Evolutionary conservation across 2,113 vertebrate genomes (phyloP).

Genomic region (Mobula hypostoma): DNA sequence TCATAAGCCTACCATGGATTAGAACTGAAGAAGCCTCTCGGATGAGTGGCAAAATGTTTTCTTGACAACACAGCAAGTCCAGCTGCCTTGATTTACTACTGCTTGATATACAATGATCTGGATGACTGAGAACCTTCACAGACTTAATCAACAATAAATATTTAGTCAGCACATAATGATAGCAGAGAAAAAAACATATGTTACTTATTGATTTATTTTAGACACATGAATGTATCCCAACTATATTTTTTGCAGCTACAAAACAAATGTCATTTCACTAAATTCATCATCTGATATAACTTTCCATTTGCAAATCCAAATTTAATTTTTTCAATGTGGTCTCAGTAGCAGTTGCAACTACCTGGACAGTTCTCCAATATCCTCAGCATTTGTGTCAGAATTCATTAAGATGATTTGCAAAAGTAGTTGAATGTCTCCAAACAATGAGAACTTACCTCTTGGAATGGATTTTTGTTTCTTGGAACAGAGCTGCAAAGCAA

Average conservation of each 20-base stretch:
- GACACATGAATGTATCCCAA: neutral
- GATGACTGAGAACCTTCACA: too few species aligned
- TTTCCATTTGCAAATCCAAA: neutral
- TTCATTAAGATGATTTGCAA: constrained; percentile 8
- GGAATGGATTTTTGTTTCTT: constrained; percentile 96
- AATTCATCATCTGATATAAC: neutral
- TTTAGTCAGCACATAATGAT: neutral
- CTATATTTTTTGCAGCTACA: neutral
- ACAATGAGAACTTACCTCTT: constrained; percentile 71
- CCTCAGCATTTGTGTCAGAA: neutral
- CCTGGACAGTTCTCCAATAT: neutral
- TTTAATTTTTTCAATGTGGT: constrained; percentile 9
- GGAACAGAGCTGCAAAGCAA: constrained; percentile 77
- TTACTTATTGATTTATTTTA: neutral
- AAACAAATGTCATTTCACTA: neutral
- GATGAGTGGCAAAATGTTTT: too few species aligned
- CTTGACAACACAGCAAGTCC: too few species aligned
- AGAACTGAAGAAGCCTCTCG: too few species aligned
- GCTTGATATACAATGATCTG: too few species aligned
- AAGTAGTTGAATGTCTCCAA: neutral
- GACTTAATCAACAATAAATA: too few species aligned
- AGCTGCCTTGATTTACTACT: too few species aligned
- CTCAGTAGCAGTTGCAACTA: neutral
- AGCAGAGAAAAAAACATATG: neutral
- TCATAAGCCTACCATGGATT: too few species aligned